These are phyloP conservation scores for Orbicella faveolata DNA, from an alignment of 64 coral and sea anemone genomes.

Conservation along the genomic window DNA sequence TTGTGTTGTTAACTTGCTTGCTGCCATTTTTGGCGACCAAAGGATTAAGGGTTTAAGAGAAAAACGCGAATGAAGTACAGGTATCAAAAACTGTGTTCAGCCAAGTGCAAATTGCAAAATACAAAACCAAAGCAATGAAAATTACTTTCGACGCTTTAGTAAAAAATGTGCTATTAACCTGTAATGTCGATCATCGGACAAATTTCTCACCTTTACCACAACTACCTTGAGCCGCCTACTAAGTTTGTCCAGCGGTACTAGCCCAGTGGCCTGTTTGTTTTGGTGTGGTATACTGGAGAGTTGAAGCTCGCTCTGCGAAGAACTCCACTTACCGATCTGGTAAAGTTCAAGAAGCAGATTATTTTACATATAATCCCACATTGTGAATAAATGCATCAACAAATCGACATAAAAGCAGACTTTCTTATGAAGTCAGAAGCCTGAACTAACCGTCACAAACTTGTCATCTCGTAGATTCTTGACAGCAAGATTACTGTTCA, in stretches of 20 bases:
- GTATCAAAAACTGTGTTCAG: too few relatives aligned
- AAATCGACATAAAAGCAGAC: too few relatives aligned
- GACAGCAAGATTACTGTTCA: slow-evolving; percentile 33
- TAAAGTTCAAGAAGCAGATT: not conserved
- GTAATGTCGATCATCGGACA: not conserved
- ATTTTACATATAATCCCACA: too few relatives aligned
- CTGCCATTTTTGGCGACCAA: too few relatives aligned
- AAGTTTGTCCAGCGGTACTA: slow-evolving; percentile 56
- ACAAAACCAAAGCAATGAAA: too few relatives aligned
- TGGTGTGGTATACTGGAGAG: slow-evolving; percentile 26
- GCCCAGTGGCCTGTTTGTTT: slow-evolving; percentile 38
- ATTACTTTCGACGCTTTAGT: not conserved
- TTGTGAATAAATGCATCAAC: too few relatives aligned
- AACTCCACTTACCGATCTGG: slow-evolving; percentile 65
- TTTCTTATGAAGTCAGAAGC: too few relatives aligned
- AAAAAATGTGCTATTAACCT: not conserved
- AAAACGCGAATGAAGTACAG: too few relatives aligned
- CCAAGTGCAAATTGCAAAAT: too few relatives aligned
- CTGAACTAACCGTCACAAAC: slow-evolving; percentile 51
- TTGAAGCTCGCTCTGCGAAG: slow-evolving; percentile 8
- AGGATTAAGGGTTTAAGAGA: too few relatives aligned
- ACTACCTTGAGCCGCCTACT: slow-evolving; percentile 45
- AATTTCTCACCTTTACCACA: slow-evolving; percentile 40
- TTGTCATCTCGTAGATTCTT: slow-evolving; percentile 55
- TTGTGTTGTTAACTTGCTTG: too few relatives aligned